Conservation (phyloP, 2,888 invertebrate genomes). For the Thera obeliscata region DNA sequence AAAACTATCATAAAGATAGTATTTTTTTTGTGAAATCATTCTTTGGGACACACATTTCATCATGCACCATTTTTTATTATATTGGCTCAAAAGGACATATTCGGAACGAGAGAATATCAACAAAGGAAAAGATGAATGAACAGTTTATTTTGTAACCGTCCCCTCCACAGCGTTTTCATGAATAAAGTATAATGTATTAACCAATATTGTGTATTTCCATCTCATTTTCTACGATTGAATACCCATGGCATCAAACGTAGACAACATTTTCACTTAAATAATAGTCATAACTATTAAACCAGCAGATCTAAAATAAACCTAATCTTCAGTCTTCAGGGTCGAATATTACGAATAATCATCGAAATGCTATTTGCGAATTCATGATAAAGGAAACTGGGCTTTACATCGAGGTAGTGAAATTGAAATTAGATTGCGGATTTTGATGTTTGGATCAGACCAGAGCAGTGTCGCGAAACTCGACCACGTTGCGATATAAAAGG, state of each 20-base stretch:
- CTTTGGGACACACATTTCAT: too few species aligned
- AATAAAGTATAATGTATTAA: constrained; percentile 3
- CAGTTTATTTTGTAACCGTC: neutral
- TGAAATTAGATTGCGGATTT: constrained; percentile 44
- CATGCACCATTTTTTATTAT: too few species aligned
- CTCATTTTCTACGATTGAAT: constrained; percentile 38
- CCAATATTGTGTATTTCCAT: constrained; percentile 20
- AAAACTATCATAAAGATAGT: too few species aligned
- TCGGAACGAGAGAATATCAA: too few species aligned
- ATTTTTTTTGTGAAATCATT: too few species aligned
- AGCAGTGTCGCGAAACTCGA: constrained; percentile 80
- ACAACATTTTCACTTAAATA: constrained; percentile 59
- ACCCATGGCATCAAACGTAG: constrained; percentile 48
- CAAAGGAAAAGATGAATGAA: too few species aligned
- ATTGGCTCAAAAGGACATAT: too few species aligned
- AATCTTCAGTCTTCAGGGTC: constrained; percentile 45
- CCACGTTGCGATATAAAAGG: constrained; percentile 83
- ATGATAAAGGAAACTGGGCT: constrained; percentile 43
- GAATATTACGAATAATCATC: constrained; percentile 45
- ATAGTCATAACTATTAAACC: constrained; percentile 38
- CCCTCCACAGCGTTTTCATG: neutral
- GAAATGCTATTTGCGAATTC: constrained; percentile 26
- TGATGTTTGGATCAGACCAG: constrained; percentile 52
- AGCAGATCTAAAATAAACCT: constrained; percentile 45
- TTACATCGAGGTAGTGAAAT: constrained; percentile 47